Percentiles rank a stretch among this genome's conserved stretches.
Evolutionary conservation across 2,888 invertebrate species (phyloP).

Genomic region (Cordylochernes scorpioides): DNA sequence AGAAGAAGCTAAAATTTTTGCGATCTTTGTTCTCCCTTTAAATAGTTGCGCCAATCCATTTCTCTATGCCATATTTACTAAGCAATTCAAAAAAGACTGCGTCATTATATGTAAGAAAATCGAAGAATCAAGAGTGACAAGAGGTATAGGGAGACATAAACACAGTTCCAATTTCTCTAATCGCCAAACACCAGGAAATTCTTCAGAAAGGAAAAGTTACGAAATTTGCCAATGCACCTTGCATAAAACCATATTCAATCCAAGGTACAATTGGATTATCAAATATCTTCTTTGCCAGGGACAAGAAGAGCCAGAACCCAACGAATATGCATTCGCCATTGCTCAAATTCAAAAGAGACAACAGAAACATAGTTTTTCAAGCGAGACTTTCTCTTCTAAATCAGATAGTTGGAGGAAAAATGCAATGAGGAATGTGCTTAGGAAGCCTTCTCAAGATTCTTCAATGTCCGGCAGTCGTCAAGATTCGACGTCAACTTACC

Average conservation of each 20-base stretch:
- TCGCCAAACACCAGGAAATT: constrained; percentile 54
- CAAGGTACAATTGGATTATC: constrained; percentile 6
- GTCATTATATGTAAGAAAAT: constrained; percentile 81
- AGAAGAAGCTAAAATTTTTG: constrained; percentile 76
- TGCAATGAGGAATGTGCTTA: constrained; percentile 29
- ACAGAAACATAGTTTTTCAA: constrained; percentile 41
- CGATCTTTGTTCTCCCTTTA: constrained; percentile 77
- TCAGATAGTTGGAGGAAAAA: constrained; percentile 61
- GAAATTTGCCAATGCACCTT: constrained; percentile 11
- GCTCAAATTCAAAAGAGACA: constrained; percentile 42
- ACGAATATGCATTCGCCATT: constrained; percentile 42
- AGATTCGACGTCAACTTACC: constrained; percentile 74
- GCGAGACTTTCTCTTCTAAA: constrained; percentile 62
- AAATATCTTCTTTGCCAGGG: constrained; percentile 10
- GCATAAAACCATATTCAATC: constrained; percentile 1
- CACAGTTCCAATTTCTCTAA: constrained; percentile 67
- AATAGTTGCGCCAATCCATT: constrained; percentile 96
- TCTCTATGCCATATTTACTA: constrained; percentile 84
- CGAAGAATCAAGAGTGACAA: constrained; percentile 67
- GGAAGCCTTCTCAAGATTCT: constrained; percentile 73
- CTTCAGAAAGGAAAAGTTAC: constrained; percentile 38
- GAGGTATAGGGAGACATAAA: constrained; percentile 55
- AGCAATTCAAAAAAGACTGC: constrained; percentile 91
- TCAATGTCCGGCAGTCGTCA: constrained; percentile 66
- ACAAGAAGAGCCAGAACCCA: constrained; percentile 8